Percentiles rank a stretch among this genome's conserved stretches.
Evolutionary conservation across 2,888 invertebrate species (phyloP).

Genomic region (Bombylius discolor): DNA sequence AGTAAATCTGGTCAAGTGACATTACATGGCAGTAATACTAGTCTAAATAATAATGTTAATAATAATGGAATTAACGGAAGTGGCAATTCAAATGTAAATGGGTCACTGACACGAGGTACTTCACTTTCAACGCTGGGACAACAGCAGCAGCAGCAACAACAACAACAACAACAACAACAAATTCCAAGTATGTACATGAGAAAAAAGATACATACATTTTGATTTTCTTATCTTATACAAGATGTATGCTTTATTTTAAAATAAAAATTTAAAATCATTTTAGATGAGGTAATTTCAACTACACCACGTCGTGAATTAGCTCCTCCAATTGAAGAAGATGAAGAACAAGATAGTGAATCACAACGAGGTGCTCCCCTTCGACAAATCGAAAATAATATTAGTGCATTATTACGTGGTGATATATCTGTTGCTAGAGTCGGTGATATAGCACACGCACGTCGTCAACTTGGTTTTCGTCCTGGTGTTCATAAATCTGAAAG

Average conservation of each 20-base stretch:
- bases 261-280: neutral
- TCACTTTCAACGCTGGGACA: slow-evolving; percentile 14
- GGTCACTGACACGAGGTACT: slow-evolving; percentile 16
- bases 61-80: slow-evolving; percentile 2
- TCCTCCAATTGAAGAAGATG: slow-evolving; percentile 55
- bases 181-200: neutral
- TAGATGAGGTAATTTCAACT: slow-evolving; percentile 20
- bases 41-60: slow-evolving; percentile 13
- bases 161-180: neutral
- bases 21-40: slow-evolving; percentile 5
- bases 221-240: too few relatives aligned
- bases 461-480: slow-evolving; percentile 37
- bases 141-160: slow-evolving; percentile 5
- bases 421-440: slow-evolving; percentile 25
- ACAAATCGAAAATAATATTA: slow-evolving; percentile 60
- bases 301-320: slow-evolving; percentile 51
- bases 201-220: neutral
- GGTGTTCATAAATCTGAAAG: slow-evolving; percentile 64
- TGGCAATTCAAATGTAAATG: slow-evolving; percentile 1
- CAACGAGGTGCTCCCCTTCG: slow-evolving; percentile 52
- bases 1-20: neutral
- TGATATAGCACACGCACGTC: slow-evolving; percentile 28
- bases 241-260: too few relatives aligned
- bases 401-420: slow-evolving; percentile 47
- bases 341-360: slow-evolving; percentile 50